Base-by-base conservation (phyloP, 2,888 invertebrate genomes). In the Boloria selene region DNA sequence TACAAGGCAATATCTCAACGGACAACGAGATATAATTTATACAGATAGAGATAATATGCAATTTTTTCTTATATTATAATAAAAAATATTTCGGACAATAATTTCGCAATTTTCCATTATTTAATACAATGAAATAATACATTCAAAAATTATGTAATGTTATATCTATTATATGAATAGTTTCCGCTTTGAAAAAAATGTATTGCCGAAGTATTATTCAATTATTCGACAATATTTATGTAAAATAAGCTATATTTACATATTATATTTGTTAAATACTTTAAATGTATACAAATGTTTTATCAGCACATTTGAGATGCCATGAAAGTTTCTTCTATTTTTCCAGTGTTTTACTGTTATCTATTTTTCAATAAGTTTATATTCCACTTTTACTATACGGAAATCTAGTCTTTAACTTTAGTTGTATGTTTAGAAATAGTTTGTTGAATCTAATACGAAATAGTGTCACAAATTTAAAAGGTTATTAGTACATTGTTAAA, bases 181-280 rank as follows among this genome's bases (percentile, higher is more conserved):
- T 44, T 18, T 55, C 18, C 7, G 18, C 18, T 10, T 14, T 5
- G 45, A 22, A 22, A 44, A 55, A 42, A 55, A 50, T 50, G 13
- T 7, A 22, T 22, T 42, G 44, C 18, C 14, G n/a, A 42, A 44
- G 42, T 42, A 54, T 14, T 13, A n/a, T 44, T 7, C 17, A n/a
- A 44, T 44, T 13, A n/a, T 56, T 45, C 10, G 45, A 56, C 56
- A 56, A 56, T 56, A 56, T 56, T 45, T 13, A n/a, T n/a, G 13
- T 56, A 45, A 56, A 44, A 22, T 45, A 16, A 44, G 22, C 4
- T n/a, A 44, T 56, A 56, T 56, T 45, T 44, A 7, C 31, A 38
- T 38, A 44, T 22, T n/a, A 22, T 45, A 56, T 7, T 45, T 55
- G 55, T 55, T 44, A 55, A 42, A 55, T 44, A 10, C 18, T 7